These are phyloP conservation scores for Glyphotaelius pellucidus DNA, from an alignment of 2,888 invertebrate genomes.

Conservation along the genomic window DNA sequence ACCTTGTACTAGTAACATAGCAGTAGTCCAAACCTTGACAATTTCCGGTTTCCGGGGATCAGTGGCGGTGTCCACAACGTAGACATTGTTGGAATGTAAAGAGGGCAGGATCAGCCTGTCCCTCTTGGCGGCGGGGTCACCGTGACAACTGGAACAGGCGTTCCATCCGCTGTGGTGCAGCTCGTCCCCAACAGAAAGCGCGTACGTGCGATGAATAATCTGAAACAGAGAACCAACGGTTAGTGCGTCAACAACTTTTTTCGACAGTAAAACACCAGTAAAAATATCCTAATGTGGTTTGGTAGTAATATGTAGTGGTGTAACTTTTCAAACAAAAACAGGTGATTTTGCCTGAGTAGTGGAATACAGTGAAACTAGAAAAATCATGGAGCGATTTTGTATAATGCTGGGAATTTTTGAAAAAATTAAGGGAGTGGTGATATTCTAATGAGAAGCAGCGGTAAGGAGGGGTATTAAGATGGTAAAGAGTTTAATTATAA, in stretches of 20 bases:
- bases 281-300: background rate
- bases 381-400: too few species aligned
- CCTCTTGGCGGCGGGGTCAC: conserved; percentile 78
- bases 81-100: conserved; percentile 89
- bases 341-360: background rate
- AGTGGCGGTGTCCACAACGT: conserved; percentile 87
- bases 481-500: too few species aligned
- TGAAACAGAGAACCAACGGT: conserved; percentile 70
- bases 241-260: background rate
- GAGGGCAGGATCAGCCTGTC: conserved; percentile 90
- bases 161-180: conserved; percentile 99
- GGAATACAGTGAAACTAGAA: too few species aligned
- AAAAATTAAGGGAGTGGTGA: too few species aligned
- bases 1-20: background rate
- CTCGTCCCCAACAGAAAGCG: conserved; percentile 89
- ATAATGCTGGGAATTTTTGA: too few species aligned
- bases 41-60: conserved; percentile 85
- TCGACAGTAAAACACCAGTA: background rate
- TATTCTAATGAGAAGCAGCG: too few species aligned
- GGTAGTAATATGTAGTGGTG: background rate
- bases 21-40: conserved; percentile 79
- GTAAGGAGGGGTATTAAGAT: too few species aligned
- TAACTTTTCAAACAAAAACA: background rate
- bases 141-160: conserved; percentile 94
- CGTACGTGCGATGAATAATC: conserved; percentile 91